Conservation (phyloP, 2,888 invertebrate genomes). For the Aethes cnicana region DNA sequence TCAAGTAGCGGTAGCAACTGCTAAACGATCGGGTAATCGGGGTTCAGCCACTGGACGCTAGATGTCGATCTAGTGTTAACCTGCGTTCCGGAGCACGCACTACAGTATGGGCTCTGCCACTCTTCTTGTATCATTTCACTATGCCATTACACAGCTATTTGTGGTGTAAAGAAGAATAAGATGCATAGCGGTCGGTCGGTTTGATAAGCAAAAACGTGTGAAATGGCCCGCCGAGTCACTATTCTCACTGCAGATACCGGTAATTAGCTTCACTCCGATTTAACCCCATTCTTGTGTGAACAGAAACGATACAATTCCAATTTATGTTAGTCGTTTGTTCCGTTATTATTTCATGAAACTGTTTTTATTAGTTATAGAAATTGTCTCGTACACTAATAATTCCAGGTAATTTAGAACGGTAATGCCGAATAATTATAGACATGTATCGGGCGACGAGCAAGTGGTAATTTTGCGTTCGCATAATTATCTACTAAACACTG, state of each 20-base stretch:
- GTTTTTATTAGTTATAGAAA: neutral
- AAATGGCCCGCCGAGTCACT: conserved; percentile 4
- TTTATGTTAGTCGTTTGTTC: neutral
- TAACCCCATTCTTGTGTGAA: conserved; percentile 20
- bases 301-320: conserved; percentile 8
- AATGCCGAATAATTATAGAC: conserved; percentile 29
- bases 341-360: neutral
- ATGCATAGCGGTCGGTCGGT: neutral
- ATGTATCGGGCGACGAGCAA: conserved; percentile 7
- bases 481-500: conserved; percentile 22
- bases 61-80: too few relatives aligned
- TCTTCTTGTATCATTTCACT: too few relatives aligned
- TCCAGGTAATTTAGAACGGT: too few relatives aligned
- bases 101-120: too few relatives aligned
- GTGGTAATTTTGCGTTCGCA: conserved; percentile 14
- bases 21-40: too few relatives aligned
- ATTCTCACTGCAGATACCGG: conserved; percentile 3
- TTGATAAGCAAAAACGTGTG: conserved; percentile 15
- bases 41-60: too few relatives aligned
- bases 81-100: too few relatives aligned
- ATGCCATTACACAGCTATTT: conserved; percentile 1
- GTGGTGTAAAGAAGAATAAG: neutral
- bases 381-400: too few relatives aligned
- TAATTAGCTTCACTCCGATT: conserved; percentile 15
- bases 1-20: too few relatives aligned